Evolutionary conservation across 2,113 vertebrate species (phyloP), one percentile per base, ranked within the genome.

Genomic region (Prietella phreatophila): DNA sequence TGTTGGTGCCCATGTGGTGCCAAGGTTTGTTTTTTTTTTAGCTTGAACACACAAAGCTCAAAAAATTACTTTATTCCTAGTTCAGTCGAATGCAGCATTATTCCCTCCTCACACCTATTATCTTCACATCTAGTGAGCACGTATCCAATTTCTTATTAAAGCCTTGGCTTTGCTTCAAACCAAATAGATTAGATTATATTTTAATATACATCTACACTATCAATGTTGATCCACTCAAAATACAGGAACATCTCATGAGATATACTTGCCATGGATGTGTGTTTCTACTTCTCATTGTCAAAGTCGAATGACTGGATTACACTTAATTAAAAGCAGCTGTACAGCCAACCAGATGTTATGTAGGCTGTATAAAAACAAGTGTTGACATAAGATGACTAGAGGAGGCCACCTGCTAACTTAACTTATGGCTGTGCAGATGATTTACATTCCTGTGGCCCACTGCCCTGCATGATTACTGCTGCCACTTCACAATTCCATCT

Each of bases 391-490:
- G 92, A 95, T 96, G 96, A 97, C 96, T 96, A 94, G 95, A 94
- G 89, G 93, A 96, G 96, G 96, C 97, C 97, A 98, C 97, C 97
- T 99, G 97, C 97, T 96, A 96, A 96, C 94, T 96, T 93, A 93
- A 95, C 96, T 96, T 95, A 94, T 96, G 96, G 96, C 96, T 93
- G 92, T 91, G 92, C 88, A 93, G 95, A 94, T 95, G 96, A 96
- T 97, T 97, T 97, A 97, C 96, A 97, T 98, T 99, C 97, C 97
- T 97, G 97, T 92, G 96, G 97, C 96, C 96, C 96, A 95, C 95
- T 96, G 95, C 97, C 96, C 96, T 92, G 95, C 95, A 94, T 96
- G 97, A 96, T 95, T 94, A 96, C 96, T 95, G 96, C 96, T 94
- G 93, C 94, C 95, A 97, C 96, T 96, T 96, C 94, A 95, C 94